phyloP scores from a whole-genome alignment of 2,113 vertebrate species.

The Lathamus discolor region DNA sequence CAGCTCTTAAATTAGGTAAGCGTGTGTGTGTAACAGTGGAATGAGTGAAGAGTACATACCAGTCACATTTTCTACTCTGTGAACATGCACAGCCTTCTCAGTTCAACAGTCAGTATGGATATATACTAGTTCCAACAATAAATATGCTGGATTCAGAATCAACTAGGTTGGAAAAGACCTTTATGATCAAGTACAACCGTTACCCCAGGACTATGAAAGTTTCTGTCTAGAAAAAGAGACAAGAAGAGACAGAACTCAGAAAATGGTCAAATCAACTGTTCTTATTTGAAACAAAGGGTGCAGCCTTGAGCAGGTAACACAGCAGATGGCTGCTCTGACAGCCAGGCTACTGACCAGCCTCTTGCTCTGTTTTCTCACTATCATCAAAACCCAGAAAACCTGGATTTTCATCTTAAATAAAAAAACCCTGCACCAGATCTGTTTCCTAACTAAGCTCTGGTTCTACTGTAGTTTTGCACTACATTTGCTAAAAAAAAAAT shows the following conservation, averaged over 20 bases:
- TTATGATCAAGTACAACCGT: not conserved
- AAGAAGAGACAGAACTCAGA: not conserved
- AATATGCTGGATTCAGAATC: not conserved
- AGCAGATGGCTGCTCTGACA: not conserved
- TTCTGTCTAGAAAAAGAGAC: not conserved
- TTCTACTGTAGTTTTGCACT: not conserved
- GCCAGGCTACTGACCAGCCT: not conserved
- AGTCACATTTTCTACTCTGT: not conserved
- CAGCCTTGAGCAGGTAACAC: not conserved
- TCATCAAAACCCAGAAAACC: accelerated
- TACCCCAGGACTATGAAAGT: not conserved
- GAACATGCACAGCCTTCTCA: not conserved
- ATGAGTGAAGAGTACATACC: not conserved
- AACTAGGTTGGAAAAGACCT: not conserved
- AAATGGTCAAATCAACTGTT: not conserved
- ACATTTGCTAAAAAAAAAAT: not conserved
- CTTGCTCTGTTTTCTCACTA: not conserved
- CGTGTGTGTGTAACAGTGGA: accelerated
- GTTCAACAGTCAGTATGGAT: not conserved
- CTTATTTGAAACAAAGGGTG: not conserved
- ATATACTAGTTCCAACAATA: not conserved
- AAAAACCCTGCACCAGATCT: not conserved
- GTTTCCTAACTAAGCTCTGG: not conserved
- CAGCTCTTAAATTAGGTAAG: not conserved
- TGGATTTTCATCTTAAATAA: not conserved